Evolutionary conservation across 1,140 invertebrate genomes (phyloP).

Genomic region (Ceratoteleas bidentatus): DNA sequence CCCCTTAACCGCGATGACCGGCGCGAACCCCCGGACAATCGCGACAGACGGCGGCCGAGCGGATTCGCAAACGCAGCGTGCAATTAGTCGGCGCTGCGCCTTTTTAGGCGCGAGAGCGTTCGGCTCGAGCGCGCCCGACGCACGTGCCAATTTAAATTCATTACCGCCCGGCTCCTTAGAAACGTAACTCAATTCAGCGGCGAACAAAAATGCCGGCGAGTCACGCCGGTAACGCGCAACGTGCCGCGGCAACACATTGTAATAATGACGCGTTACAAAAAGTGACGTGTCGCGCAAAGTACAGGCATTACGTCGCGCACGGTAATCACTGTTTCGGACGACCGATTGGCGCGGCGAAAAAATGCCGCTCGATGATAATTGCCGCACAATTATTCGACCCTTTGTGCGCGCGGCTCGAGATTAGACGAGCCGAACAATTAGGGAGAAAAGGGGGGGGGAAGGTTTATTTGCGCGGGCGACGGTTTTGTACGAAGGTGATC

Average conservation of each 20-base stretch:
- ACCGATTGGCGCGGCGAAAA: conserved; percentile 27
- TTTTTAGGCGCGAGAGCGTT: conserved; percentile 42
- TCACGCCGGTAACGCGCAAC: conserved; percentile 44
- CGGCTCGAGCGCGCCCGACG: background rate
- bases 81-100: conserved; percentile 48
- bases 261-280: conserved; percentile 49
- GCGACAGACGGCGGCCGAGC: conserved; percentile 48
- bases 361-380: conserved; percentile 24
- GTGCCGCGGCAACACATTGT: conserved; percentile 40
- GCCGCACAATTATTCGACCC: conserved; percentile 15
- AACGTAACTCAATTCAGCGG: conserved; percentile 42
- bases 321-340: conserved; percentile 29
- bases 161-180: conserved; percentile 34
- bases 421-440: conserved; percentile 27
- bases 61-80: conserved; percentile 33
- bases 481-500: background rate
- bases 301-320: conserved; percentile 15
- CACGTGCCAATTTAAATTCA: conserved; percentile 62
- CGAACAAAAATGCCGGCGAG: conserved; percentile 26
- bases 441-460: background rate
- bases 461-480: conserved; percentile 19
- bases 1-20: conserved; percentile 48
- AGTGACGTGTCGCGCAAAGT: conserved; percentile 11
- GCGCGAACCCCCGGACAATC: conserved; percentile 45
- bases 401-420: conserved; percentile 8